A percentile compares a stretch with the other conserved stretches of the same genome.
phyloP scores from a whole-genome alignment of 2,797 vertebrate genomes.

The Lerista edwardsae region DNA sequence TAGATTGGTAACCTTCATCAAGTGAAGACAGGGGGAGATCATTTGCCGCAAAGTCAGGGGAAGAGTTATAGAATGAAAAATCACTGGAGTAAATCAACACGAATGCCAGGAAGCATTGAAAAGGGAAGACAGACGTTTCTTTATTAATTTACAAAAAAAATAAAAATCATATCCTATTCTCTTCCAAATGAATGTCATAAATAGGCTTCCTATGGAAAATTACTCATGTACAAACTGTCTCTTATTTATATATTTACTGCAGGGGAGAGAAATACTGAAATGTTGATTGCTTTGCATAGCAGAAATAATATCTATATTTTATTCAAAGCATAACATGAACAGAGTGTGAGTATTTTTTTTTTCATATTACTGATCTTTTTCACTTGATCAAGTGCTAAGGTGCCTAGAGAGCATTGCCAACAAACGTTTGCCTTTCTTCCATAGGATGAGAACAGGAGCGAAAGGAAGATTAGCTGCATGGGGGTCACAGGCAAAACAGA shows the following conservation, averaged over 20 bases:
- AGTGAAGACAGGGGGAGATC: conserved; percentile 56
- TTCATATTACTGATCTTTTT: not conserved
- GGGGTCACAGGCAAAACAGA: not conserved
- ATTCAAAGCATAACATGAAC: not conserved
- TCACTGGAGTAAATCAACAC: conserved; percentile 53
- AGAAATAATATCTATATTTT: not conserved
- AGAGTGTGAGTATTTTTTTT: not conserved
- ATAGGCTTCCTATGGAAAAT: conserved; percentile 18
- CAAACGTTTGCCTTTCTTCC: not conserved
- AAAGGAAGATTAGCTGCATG: not conserved
- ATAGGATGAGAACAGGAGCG: not conserved
- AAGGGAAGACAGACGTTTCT: conserved; percentile 50
- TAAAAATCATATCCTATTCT: conserved; percentile 25
- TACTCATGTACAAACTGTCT: not conserved
- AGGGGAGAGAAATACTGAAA: not conserved
- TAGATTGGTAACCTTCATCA: conserved; percentile 61
- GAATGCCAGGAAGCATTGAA: conserved; percentile 17
- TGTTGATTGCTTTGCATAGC: not conserved
- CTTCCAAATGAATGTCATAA: conserved; percentile 1
- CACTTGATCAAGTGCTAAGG: not conserved
- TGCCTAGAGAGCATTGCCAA: not conserved
- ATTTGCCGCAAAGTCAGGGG: conserved; percentile 29
- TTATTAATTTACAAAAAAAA: conserved; percentile 60
- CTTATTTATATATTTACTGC: not conserved
- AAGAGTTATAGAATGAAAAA: conserved; percentile 58